Conservation (phyloP, 2,797 vertebrate species). For the Cossypha heuglini region DNA sequence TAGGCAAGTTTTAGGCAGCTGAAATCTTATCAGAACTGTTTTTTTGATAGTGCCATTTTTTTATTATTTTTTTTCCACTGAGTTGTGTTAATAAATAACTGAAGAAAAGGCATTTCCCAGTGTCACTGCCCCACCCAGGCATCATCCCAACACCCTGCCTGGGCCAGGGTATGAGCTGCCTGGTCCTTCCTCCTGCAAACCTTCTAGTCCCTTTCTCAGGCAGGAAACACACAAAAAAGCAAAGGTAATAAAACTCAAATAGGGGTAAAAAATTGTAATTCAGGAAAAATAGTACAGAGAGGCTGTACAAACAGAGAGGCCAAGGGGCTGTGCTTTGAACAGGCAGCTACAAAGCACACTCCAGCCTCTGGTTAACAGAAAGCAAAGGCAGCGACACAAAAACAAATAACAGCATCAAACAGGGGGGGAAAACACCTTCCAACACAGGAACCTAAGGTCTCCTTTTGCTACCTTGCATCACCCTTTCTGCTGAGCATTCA, state of each 20-base stretch:
- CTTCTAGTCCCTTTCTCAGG: neutral
- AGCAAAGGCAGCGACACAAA: slow-evolving; percentile 9
- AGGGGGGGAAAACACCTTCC: neutral
- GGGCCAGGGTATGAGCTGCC: neutral
- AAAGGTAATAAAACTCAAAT: neutral
- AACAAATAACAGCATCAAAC: slow-evolving; percentile 8
- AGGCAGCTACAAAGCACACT: slow-evolving; percentile 18
- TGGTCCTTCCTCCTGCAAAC: neutral
- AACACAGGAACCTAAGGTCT: neutral
- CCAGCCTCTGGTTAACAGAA: neutral
- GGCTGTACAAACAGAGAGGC: neutral
- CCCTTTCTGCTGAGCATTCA: neutral
- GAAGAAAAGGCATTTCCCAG: neutral
- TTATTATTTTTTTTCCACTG: neutral
- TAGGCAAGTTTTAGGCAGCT: neutral
- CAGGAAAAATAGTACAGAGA: neutral
- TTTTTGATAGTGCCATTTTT: neutral
- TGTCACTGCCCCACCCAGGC: neutral
- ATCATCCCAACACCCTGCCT: neutral
- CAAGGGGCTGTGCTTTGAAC: neutral
- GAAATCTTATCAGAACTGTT: neutral
- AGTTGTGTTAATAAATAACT: neutral
- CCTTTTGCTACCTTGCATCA: neutral
- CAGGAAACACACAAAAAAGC: neutral
- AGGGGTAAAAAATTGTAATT: neutral